Evolutionary conservation across 1,140 invertebrate species (phyloP).

Genomic region (Drosophila trapezifrons): DNA sequence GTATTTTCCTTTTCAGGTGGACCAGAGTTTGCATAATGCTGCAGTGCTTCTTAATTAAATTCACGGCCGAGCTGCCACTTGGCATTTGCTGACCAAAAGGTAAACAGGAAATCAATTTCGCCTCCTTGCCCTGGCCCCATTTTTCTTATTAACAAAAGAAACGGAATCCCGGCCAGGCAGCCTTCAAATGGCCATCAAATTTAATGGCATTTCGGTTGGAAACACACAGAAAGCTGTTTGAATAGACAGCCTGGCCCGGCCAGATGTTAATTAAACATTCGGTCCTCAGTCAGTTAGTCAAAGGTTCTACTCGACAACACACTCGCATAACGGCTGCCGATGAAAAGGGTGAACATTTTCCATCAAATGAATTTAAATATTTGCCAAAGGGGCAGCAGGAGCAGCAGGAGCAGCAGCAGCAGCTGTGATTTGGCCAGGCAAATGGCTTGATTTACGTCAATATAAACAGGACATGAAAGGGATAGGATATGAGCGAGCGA

Average conservation of each 20-base stretch:
- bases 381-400: conserved; percentile 53
- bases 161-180: conserved; percentile 30
- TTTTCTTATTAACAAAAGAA: conserved; percentile 39
- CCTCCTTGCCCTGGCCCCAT: conserved; percentile 2
- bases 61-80: conserved; percentile 39
- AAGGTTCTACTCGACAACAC: conserved; percentile 6
- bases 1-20: conserved; percentile 26
- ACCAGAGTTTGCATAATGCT: conserved; percentile 40
- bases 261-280: conserved; percentile 72
- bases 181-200: conserved; percentile 45
- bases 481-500: conserved; percentile 48
- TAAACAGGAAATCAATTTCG: conserved; percentile 70
- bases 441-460: conserved; percentile 72
- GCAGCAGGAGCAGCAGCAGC: conserved; percentile 13
- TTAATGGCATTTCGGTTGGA: conserved; percentile 53
- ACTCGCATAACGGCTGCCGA: conserved; percentile 33
- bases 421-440: conserved; percentile 52
- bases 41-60: conserved; percentile 63
- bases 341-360: conserved; percentile 51
- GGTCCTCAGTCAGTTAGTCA: conserved; percentile 28
- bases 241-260: conserved; percentile 19
- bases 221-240: conserved; percentile 28
- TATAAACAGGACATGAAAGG: conserved; percentile 62
- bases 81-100: conserved; percentile 61
- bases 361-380: conserved; percentile 73